Evolutionary conservation across 2,113 vertebrate genomes (phyloP).

Genomic region (Datnioides undecimradiatus): DNA sequence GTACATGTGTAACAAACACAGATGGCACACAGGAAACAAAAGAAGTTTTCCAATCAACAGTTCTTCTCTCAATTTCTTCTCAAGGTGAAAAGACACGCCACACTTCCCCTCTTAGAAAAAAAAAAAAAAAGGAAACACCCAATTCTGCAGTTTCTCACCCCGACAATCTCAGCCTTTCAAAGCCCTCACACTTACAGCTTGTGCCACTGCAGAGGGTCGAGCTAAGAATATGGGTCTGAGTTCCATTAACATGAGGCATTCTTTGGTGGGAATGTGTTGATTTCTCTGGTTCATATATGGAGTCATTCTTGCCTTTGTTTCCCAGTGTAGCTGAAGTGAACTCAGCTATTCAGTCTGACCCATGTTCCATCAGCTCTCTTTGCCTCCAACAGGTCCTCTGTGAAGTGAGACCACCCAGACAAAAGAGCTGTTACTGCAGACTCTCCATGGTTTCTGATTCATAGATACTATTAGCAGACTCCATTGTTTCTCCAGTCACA

Average conservation of each 20-base stretch:
- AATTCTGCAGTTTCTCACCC: constrained; percentile 4
- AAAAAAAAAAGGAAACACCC: too few species aligned
- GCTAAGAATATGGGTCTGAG: neutral
- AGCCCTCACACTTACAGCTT: neutral
- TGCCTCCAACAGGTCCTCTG: neutral
- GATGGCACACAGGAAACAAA: neutral
- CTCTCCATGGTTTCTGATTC: neutral
- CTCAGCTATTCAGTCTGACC: neutral
- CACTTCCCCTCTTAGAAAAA: neutral
- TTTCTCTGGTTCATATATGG: neutral
- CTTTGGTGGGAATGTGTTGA: neutral
- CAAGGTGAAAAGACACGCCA: constrained; percentile 16
- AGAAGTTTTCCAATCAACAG: constrained; percentile 26
- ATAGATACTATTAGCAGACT: neutral
- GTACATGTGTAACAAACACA: neutral
- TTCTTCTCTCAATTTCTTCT: constrained; percentile 7
- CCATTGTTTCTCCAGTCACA: neutral
- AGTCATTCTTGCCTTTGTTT: neutral
- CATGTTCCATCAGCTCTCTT: neutral
- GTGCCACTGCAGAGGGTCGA: neutral
- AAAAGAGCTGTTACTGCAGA: neutral
- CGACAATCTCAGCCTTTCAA: constrained; percentile 27
- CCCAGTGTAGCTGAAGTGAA: neutral
- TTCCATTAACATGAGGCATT: constrained; percentile 5
- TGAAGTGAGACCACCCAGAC: neutral